phyloP scores from a whole-genome alignment of 2,888 invertebrate genomes.

The Villa cingulata region DNA sequence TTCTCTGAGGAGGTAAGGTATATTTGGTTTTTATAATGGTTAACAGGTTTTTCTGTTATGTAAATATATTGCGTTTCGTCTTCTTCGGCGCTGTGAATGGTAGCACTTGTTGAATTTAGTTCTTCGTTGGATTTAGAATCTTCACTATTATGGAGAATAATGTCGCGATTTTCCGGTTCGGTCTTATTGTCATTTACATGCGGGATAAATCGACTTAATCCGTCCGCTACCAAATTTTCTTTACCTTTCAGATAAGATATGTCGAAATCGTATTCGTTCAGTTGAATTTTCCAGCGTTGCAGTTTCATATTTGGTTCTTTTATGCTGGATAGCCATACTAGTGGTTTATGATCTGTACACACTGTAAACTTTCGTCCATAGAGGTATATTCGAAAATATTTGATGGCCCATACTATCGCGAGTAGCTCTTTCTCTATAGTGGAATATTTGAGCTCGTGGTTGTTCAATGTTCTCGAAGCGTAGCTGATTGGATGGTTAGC shows the following conservation, averaged over 20 bases:
- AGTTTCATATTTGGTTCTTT: not conserved
- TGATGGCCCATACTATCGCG: conserved; percentile 11
- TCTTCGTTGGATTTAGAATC: too few relatives aligned
- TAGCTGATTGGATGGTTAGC: conserved; percentile 19
- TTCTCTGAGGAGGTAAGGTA: too few relatives aligned
- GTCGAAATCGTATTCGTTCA: not conserved
- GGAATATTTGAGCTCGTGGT: conserved; percentile 16
- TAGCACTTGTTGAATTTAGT: too few relatives aligned
- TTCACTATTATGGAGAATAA: too few relatives aligned
- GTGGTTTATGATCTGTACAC: not conserved
- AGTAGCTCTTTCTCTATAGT: conserved; percentile 19
- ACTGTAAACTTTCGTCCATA: conserved; percentile 15
- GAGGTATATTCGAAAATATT: conserved; percentile 20
- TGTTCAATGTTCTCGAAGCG: conserved; percentile 18
- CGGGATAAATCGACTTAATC: too few relatives aligned
- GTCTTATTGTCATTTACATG: too few relatives aligned
- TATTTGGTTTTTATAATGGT: too few relatives aligned
- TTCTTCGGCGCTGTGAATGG: too few relatives aligned
- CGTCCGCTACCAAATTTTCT: not conserved
- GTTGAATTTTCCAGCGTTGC: not conserved
- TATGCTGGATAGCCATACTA: not conserved
- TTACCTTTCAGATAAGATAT: not conserved
- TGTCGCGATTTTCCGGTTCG: too few relatives aligned
- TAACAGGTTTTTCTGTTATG: too few relatives aligned
- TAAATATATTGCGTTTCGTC: too few relatives aligned